Base-by-base conservation (phyloP, 2,797 vertebrate species). In the Centroberyx gerrardi region DNA sequence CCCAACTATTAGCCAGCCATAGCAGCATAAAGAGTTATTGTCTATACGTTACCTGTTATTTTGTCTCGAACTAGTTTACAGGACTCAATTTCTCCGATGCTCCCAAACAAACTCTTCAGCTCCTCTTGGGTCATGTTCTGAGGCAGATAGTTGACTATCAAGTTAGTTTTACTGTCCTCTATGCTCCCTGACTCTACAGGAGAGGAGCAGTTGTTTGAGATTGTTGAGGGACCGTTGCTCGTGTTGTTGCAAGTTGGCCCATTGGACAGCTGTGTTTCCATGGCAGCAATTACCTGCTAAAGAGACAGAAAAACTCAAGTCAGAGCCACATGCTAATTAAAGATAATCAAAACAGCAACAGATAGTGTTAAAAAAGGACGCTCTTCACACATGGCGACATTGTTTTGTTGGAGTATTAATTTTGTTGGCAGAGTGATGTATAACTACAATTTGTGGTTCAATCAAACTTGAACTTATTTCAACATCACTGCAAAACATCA, bases 81-180 rank as follows among this genome's bases (percentile, higher is more conserved):
- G 91, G 98, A 99, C 88, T 99, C 98, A 46, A 99, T 99, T 87
- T 99, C 98, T 42, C 98, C 98, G 83, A 98, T 98, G 94, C 98
- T 99, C 38, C 98, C 97, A 84, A 99, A 99, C 62, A 99, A 95
- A 92, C 98, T 99, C 93, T 99, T 99, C 60, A 99, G 94, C 70
- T 99, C 98, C 54, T 99, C 98, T 76, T 99, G 98, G 74, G 97
- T 99, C 98, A 99, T 99, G 90, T 97, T 99, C 94, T 99, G 98
- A 83, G 98, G 98, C 95, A 99, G 96, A 88, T 99, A 99, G 96
- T 99, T 99, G 85, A 99, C 98, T 91, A 99, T 99, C 93, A 99
- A 95, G 94, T 99, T 99, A 82, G 98, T 99, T 96, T 99, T 99
- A 95, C 98, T 99, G 94, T 99, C 98, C 93, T 99, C 98, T 80